Base-by-base conservation (phyloP, 2,113 vertebrate species). In the Narcine bancroftii region DNA sequence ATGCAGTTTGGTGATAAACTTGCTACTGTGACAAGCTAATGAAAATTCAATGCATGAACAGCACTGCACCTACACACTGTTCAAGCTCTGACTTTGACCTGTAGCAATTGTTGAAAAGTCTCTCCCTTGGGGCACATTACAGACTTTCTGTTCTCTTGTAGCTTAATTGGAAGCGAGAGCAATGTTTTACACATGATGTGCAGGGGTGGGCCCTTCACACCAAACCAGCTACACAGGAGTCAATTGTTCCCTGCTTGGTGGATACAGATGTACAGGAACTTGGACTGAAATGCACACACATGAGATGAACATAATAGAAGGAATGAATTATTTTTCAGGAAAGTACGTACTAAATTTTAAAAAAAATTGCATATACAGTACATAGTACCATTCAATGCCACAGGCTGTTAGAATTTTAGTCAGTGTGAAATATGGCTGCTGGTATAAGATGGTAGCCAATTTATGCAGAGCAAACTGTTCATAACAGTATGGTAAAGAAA, bases 81-180 rank as follows among this genome's bases (percentile, higher is more conserved):
- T 60, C 33, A 87, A 87, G 0, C 81, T 60, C 45, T 26, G 26
- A 83, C 29, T 33, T 60, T 87, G 50, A 87, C n/a, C 81, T n/a
- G 5, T 17, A 69, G 33, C 60, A 33, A 85, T 85, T 33, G 29
- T n/a, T 29, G 50, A 83, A 56, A 83, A 60, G 53, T 85, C 56
- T 85, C 29, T 85, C 11, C 81, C 33, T n/a, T 60, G 11, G n/a
- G 29, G 6, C 36, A n/a, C 36, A 17, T 63, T 87, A 36, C 9
- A 36, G n/a, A 63, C n/a, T 87, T 87, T 85, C 11, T 87, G n/a
- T 87, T 87, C 33, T 63, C 81, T 17, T 56, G 50, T 87, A 60
- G 50, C 53, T 47, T 53, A 83, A 53, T 56, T 83, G 47, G 29
- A 26, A 10, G 53, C 56, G 50, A 56, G 81, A 60, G 1, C 56